Evolutionary conservation across 1,140 invertebrate species (phyloP), one percentile per base, ranked within the genome.

Genomic region (Leucophenga varia): DNA sequence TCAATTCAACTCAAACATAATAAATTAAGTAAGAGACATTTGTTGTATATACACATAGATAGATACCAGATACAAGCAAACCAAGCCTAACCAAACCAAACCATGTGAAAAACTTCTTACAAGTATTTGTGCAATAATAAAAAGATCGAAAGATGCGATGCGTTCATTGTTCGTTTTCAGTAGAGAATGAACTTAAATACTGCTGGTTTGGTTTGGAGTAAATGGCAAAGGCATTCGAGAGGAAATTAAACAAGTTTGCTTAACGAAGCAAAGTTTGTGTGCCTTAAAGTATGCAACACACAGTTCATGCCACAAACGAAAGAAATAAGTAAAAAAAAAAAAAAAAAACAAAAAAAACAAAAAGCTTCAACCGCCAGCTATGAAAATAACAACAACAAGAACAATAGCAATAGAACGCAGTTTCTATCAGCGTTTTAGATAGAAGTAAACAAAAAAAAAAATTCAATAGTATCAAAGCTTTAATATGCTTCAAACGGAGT

Each of bases 181-280:
- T 19, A 5, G 17, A 22, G 37, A 45, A 57, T 53, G 49, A 54
- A 52, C 49, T 37, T 54, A 54, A 48, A 57, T 49, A 30, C 25
- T 17, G 43, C 44, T 52, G 49, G 54, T 43, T 45, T 52, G 52
- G 58, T 65, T 50, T 47, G 47, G 47, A 46, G 53, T 49, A 54
- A 63, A 61, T 25, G 5, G 22, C 22, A 5, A 25, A 25, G 10
- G 22, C 22, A 67, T 65, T 65, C 63, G 54, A 65, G 59, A 67
- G 63, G 63, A 67, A 67, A 67, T 67, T 67, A 67, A 67, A 67
- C 63, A 67, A 67, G 63, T 67, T 67, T 67, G 54, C 47, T 54
- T 61, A 65, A 67, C 63, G 59, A 67, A 52, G 38, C 49, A 67
- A 67, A 67, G 53, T 67, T 40, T 51, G 43, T 35, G 31, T 16